Conservation (phyloP, 2,797 vertebrate genomes). For the Sylvilagus floridanus region DNA sequence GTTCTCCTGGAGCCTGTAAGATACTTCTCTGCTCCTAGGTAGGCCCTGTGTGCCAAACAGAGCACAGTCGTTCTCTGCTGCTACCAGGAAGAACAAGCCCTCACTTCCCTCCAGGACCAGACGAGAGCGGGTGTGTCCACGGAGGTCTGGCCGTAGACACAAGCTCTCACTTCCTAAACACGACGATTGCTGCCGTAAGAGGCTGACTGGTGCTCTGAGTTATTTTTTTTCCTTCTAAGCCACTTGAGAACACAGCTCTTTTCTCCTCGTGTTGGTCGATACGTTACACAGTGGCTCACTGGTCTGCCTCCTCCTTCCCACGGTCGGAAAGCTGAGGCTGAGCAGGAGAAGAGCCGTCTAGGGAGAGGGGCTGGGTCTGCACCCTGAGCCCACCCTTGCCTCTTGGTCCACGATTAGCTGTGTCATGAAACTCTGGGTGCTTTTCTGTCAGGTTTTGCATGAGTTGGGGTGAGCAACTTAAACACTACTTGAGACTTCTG, state of each 20-base stretch:
- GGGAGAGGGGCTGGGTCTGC: background rate
- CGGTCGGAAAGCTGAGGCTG: background rate
- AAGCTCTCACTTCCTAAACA: constrained; percentile 55
- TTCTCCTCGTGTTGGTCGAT: background rate
- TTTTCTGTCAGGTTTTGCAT: background rate
- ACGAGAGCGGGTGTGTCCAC: no score
- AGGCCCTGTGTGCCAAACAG: constrained; percentile 27
- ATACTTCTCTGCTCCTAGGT: constrained; percentile 30
- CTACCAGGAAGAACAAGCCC: constrained; percentile 22
- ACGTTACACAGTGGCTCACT: background rate
- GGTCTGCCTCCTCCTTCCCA: background rate
- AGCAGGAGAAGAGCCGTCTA: background rate
- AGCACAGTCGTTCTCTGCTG: constrained; percentile 21
- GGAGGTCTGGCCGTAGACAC: no score
- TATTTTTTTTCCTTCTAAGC: background rate
- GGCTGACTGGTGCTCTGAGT: background rate
- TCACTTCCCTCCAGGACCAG: background rate
- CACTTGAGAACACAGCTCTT: background rate
- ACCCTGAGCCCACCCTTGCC: background rate
- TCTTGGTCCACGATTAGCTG: background rate
- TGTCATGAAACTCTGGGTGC: background rate
- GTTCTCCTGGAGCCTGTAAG: constrained; percentile 68
- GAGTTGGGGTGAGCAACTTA: no score
- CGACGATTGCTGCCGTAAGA: background rate
- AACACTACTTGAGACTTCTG: no score